Conservation (phyloP, 1,140 invertebrate species). For the Zelostemma sp. region DNA sequence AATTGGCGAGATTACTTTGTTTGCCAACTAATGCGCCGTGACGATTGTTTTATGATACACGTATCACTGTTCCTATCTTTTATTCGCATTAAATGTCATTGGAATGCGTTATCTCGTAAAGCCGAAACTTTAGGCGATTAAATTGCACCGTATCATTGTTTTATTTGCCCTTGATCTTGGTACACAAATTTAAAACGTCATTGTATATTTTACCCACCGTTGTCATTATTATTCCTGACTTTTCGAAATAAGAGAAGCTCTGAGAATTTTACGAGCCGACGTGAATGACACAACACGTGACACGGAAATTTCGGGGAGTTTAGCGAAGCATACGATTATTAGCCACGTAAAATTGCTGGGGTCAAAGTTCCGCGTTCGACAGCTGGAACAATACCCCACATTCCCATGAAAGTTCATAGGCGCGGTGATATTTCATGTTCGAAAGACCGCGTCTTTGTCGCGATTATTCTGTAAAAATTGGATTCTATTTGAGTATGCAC, state of each 20-base stretch:
- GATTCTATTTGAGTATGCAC: constrained; percentile 8
- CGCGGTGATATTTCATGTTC: constrained; percentile 20
- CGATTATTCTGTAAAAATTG: too few species aligned
- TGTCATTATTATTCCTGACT: constrained; percentile 1
- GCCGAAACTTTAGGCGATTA: constrained; percentile 27
- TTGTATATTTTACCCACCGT: constrained; percentile 7
- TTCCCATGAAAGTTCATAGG: constrained; percentile 52
- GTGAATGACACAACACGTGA: constrained; percentile 64
- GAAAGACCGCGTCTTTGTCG: too few species aligned
- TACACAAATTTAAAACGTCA: constrained; percentile 18
- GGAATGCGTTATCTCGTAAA: constrained; percentile 26
- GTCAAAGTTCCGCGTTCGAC: constrained; percentile 37
- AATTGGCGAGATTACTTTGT: constrained; percentile 45
- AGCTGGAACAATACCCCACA: constrained; percentile 48
- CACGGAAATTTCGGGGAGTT: constrained; percentile 63
- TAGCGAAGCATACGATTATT: constrained; percentile 61
- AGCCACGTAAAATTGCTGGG: constrained; percentile 30
- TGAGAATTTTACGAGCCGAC: constrained; percentile 52
- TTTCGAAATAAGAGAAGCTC: constrained; percentile 34
- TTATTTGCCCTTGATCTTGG: constrained; percentile 45
- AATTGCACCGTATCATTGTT: constrained; percentile 9
- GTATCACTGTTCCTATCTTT: constrained; percentile 32
- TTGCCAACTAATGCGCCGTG: constrained; percentile 40
- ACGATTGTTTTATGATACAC: constrained; percentile 41
- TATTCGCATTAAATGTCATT: constrained; percentile 14